A percentile compares a stretch with the other conserved stretches of the same genome.
Conservation (phyloP, 37 sponge, comb jelly and placozoan genomes). For the Aphrocallistes beatrix region DNA sequence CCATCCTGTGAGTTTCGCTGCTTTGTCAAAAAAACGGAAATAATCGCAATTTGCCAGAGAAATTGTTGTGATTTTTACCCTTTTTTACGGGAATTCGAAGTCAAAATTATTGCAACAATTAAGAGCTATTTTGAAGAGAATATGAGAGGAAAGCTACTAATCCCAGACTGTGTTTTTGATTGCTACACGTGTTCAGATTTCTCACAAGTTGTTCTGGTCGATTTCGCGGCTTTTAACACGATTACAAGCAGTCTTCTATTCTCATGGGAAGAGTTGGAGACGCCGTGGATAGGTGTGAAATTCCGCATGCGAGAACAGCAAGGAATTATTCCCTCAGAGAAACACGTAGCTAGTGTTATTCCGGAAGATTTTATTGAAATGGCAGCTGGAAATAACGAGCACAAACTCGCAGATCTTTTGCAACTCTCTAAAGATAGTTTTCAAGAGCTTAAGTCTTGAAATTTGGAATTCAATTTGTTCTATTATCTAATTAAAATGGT, state of each 20-base stretch:
- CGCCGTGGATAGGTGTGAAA: not conserved
- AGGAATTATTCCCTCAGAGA: not conserved
- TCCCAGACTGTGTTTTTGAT: conserved; percentile 13
- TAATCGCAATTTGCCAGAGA: not conserved
- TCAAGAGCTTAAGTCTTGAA: too few relatives aligned
- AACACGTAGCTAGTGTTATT: not conserved
- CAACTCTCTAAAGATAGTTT: not conserved
- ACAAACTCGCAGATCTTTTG: not conserved
- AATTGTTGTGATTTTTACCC: not conserved
- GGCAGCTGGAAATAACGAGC: not conserved
- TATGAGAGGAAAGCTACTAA: not conserved
- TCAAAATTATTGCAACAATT: not conserved
- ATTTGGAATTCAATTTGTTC: too few relatives aligned
- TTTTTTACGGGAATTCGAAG: not conserved
- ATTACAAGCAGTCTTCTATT: not conserved
- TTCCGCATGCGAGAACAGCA: not conserved
- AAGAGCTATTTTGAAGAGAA: not conserved
- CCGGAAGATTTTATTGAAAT: not conserved
- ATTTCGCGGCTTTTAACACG: not conserved
- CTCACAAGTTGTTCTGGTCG: not conserved
- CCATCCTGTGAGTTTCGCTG: not conserved
- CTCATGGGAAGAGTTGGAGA: not conserved
- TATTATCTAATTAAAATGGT: too few relatives aligned
- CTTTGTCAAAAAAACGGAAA: not conserved
- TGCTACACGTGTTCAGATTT: not conserved